Evolutionary conservation across 2,113 vertebrate species (phyloP), one percentile per base, ranked within the genome.

Genomic region (Phaethon lepturus): DNA sequence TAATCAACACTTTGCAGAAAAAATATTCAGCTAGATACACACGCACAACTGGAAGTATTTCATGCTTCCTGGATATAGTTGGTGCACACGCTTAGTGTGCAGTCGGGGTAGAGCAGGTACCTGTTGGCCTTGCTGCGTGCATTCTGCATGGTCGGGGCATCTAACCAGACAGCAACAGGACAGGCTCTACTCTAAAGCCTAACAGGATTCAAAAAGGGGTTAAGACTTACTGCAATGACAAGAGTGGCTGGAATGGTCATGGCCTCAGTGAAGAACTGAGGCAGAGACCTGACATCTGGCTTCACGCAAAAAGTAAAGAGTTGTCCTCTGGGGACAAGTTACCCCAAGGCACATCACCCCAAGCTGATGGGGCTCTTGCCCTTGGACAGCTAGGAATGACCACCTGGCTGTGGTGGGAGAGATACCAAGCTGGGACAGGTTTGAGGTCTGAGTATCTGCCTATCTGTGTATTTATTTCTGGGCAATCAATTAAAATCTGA

Each of bases 1-100:
- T 87, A 75, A 91, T 90, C 67, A 71, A 75, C 58, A 17, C 62
- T 94, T 88, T 42, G 73, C 80, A 75, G 95, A 87, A 52, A 83
- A 64, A 92, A 53, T 79, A 73, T 20, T 93, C 76, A 59, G 47
- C 38, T 87, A 62, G 56, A 66, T 26, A 25, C 4, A 53, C 11
- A 16, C 24, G 11, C 9, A 14, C 47, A 58, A 28, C 53, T 52
- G 45, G 7, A 80, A 55, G 5, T 11, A 26, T 64, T 83, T 80
- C 2, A 8, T 40, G 19, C 77, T 73, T 91, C 45, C 42, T 42
- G 45, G 35, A 9, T 66, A 12, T 15, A 49, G 20, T 2, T 45
- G 50, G 44, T 28, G 17, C 7, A 7, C 9, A 8, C 0, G 0
- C 63, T 67, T 56, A 59, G 44, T 17, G 17, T 63, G 40, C 55